Percentiles rank a stretch among this genome's conserved stretches.
These are phyloP conservation scores for Achatina immaculata DNA, from an alignment of 1,140 invertebrate species.

Conservation along the genomic window DNA sequence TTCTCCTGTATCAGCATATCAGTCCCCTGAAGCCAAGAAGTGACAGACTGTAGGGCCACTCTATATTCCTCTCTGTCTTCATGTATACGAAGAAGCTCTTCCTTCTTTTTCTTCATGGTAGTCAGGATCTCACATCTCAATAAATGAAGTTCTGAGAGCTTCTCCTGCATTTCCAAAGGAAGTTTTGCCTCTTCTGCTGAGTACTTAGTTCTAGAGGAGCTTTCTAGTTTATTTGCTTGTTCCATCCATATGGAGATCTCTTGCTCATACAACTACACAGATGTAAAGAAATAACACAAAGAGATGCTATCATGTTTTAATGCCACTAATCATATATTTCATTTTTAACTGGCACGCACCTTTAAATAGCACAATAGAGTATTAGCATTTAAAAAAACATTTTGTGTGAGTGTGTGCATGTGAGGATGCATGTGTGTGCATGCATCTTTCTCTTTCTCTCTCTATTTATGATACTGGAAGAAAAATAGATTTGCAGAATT, in stretches of 20 bases:
- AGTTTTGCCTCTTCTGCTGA: slow-evolving; percentile 44
- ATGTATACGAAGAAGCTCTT: slow-evolving; percentile 57
- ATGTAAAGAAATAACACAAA: not conserved
- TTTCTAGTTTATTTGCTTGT: slow-evolving; percentile 48
- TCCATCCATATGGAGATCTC: slow-evolving; percentile 56
- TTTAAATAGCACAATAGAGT: too few species aligned
- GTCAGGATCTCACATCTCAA: slow-evolving; percentile 44
- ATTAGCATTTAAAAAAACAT: too few species aligned
- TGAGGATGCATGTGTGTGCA: too few species aligned
- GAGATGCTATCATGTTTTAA: too few species aligned
- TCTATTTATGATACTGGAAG: too few species aligned
- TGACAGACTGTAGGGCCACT: slow-evolving; percentile 46
- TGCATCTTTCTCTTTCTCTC: too few species aligned
- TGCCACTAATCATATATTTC: too few species aligned
- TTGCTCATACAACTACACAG: slow-evolving; percentile 52
- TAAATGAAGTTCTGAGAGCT: slow-evolving; percentile 46
- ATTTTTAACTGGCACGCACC: too few species aligned
- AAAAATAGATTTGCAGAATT: too few species aligned
- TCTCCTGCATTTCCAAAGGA: slow-evolving; percentile 47
- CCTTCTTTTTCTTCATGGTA: slow-evolving; percentile 53
- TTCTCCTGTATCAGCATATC: slow-evolving; percentile 53
- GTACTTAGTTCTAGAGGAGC: slow-evolving; percentile 53
- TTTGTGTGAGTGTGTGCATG: too few species aligned
- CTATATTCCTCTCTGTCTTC: slow-evolving; percentile 53
- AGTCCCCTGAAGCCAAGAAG: slow-evolving; percentile 55